phyloP scores from a whole-genome alignment of 2,797 vertebrate genomes.

The Poeciliopsis gracilis region DNA sequence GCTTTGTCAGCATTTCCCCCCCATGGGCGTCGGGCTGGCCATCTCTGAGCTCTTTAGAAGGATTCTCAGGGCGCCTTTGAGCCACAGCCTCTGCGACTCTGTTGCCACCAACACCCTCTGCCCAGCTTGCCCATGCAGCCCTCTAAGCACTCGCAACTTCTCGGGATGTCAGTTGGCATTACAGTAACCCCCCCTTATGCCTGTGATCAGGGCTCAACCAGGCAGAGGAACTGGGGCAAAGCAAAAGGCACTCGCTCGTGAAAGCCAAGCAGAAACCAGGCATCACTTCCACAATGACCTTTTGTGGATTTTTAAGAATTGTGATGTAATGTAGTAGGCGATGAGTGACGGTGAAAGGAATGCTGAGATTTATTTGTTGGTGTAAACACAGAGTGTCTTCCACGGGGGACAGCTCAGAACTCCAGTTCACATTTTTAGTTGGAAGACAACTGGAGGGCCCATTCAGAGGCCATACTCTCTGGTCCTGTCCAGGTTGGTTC shows the following conservation, averaged over 20 bases:
- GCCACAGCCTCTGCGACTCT: constrained; percentile 50
- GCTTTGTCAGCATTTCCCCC: constrained; percentile 61
- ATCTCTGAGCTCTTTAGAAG: constrained; percentile 72
- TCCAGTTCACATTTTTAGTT: constrained; percentile 36
- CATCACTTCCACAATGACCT: constrained; percentile 68
- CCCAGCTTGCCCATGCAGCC: constrained; percentile 56
- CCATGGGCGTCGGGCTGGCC: constrained; percentile 58
- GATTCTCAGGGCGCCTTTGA: constrained; percentile 72
- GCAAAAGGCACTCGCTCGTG: constrained; percentile 57
- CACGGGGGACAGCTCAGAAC: constrained; percentile 32
- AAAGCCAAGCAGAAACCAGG: constrained; percentile 59
- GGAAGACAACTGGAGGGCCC: constrained; percentile 56
- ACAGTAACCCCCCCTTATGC: constrained; percentile 60
- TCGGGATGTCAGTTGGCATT: constrained; percentile 80
- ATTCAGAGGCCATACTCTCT: constrained; percentile 48
- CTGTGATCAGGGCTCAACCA: constrained; percentile 64
- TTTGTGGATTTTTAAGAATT: constrained; percentile 64
- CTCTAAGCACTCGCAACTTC: constrained; percentile 76
- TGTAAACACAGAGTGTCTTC: constrained; percentile 61
- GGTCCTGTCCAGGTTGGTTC: constrained; percentile 57
- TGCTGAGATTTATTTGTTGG: constrained; percentile 61
- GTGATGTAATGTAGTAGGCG: constrained; percentile 50
- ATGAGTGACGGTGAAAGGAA: constrained; percentile 58
- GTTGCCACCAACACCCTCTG: constrained; percentile 51
- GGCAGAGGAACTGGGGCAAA: constrained; percentile 74